Evolutionary conservation across 1,140 invertebrate species (phyloP).

Genomic region (Eulimnadia texana): DNA sequence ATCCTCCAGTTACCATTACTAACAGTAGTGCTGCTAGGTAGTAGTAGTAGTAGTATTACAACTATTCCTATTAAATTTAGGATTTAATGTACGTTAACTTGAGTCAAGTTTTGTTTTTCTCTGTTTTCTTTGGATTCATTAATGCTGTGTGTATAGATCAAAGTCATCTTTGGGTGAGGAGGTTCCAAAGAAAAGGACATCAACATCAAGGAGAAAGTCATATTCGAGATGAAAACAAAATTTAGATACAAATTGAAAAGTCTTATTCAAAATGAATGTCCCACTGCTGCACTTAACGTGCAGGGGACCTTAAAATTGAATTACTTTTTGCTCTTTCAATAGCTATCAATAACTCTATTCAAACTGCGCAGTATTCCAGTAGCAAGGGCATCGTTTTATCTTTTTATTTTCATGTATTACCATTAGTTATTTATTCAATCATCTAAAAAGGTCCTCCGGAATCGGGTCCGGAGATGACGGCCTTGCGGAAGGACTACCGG

Average conservation of each 20-base stretch:
- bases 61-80: neutral
- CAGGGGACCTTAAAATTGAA: neutral
- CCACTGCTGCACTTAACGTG: neutral
- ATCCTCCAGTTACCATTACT: neutral
- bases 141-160: too few species aligned
- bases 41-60: neutral
- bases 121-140: too few species aligned
- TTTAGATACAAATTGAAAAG: neutral
- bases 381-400: neutral
- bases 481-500: constrained; percentile 4
- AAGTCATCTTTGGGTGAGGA: too few species aligned
- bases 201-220: too few species aligned
- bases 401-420: neutral
- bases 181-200: too few species aligned
- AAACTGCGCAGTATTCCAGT: neutral
- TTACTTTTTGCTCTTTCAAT: neutral
- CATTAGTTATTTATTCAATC: neutral
- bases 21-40: neutral
- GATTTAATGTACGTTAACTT: neutral
- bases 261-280: neutral
- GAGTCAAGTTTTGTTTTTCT: too few species aligned
- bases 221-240: too few species aligned
- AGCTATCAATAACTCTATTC: neutral
- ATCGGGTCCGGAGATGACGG: constrained; percentile 7
- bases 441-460: constrained; percentile 6